Base-by-base conservation (phyloP, 2,888 invertebrate species). In the Erebia epiphron region DNA sequence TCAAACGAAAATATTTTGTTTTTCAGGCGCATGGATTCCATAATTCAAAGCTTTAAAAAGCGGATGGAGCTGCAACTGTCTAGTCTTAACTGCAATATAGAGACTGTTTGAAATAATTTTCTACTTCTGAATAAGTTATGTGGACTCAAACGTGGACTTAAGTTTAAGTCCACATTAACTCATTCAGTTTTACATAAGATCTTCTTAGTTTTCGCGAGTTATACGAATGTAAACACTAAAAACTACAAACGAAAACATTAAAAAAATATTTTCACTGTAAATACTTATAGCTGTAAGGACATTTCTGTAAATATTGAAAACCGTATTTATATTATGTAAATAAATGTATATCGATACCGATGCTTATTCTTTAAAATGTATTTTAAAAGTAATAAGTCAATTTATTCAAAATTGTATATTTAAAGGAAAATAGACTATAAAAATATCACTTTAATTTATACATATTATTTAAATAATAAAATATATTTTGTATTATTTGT, bases 1-100 rank as follows among this genome's bases (percentile, higher is more conserved):
- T 2, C 18, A 57, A 21, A 26, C 26, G 26, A 57, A 26, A 66
- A 64, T 14, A 52, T 67, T 78, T 76, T 78, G 79, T 71, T 35
- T 88, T 86, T n/a, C 85, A 95, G 95, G 79, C 90, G 94, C 52
- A 94, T 96, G 79, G 95, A 96, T 74, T 94, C 92, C 68, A 94
- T 96, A 69, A 87, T 97, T 50, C 91, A 93, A 64, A 94, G 94
- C 54, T 95, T 96, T 75, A 95, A 95, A 80, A 94, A 94, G 46
- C 90, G 94, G 74, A 96, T 96, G 96, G 94, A 94, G 79, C 90
- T 96, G 50, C 96, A 96, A 82, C 86, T 96, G 64, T 90, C 95
- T 70, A 96, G 96, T 83, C 94, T 96, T 64, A 92, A 93, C 76
- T 89, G 90, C 75, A 87, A 89, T 73, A 84, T 91, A 82, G 91